Evolutionary conservation across 2,888 invertebrate species (phyloP), one percentile per base, ranked within the genome.

Genomic region (Sarcophaga subvicina): DNA sequence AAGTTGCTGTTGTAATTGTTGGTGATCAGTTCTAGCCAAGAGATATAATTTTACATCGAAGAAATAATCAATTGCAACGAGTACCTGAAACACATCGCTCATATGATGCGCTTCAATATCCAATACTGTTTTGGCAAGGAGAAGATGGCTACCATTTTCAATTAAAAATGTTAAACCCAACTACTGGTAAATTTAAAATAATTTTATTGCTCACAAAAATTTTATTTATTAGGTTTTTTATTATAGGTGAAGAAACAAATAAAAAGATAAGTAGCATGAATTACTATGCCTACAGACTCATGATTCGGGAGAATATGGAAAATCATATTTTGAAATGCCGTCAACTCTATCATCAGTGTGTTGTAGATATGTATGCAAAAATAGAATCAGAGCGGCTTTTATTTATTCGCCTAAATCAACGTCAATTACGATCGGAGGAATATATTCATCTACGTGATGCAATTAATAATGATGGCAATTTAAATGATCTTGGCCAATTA

Each of bases 301-400:
- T 87, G 82, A 66, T 87, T 66, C 72, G 85, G 10, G 69, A 22
- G 45, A 62, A 86, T 66, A 62, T 79, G 49, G 71, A 79, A 10
- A 88, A 87, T 69, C 59, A 80, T 45, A 70, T 70, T 54, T 70
- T 49, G 54, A 70, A 70, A 70, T 70, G 54, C 27, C 70, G 54
- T 4, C 70, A 47, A 14, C 81, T 22, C 1, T 22, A 22, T 22
- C 22, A 22, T 22, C 22, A 22, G 22, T 22, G 1, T 22, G 22
- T 22, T 22, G 22, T 22, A 22, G 22, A 22, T 22, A 22, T 22
- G 22, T 22, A 22, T 22, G 22, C 22, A 22, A 92, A 92, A 88
- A 90, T 92, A 47, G 92, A 93, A 86, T 89, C 86, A 10, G 90
- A 92, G 83, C 89, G 91, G 14, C 49, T 49, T 10, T 12, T 49